phyloP scores from a whole-genome alignment of 2,888 invertebrate genomes.

The Oeneis ivallda region DNA sequence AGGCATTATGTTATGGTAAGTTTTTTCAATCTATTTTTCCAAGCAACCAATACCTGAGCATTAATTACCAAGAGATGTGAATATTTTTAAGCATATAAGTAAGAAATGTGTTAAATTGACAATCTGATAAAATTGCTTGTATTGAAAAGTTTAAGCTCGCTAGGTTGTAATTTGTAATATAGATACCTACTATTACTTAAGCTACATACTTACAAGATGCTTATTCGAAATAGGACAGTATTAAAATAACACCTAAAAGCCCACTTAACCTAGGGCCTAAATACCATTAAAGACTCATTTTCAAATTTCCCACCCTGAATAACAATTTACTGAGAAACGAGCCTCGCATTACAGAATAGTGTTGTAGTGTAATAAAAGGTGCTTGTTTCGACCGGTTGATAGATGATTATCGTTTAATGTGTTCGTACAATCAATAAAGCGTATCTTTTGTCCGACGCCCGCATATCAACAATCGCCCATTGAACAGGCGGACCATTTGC shows the following conservation, averaged over 20 bases:
- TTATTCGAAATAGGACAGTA: background rate
- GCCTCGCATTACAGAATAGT: constrained; percentile 20
- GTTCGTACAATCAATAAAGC: constrained; percentile 52
- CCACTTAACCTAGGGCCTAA: too few species aligned
- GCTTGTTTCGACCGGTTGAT: constrained; percentile 27
- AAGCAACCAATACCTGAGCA: background rate
- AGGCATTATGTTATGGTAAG: constrained; percentile 95
- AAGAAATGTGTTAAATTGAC: background rate
- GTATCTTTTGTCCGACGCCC: constrained; percentile 59
- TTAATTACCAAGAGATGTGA: too few species aligned
- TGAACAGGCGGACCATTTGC: constrained; percentile 51
- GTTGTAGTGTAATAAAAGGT: constrained; percentile 26
- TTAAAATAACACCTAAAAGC: background rate
- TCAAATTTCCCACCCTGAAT: background rate
- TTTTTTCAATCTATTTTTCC: constrained; percentile 33
- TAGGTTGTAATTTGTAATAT: background rate
- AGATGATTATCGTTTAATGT: constrained; percentile 45
- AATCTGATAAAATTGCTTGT: background rate
- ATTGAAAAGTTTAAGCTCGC: background rate
- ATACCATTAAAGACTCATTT: background rate
- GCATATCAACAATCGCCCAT: constrained; percentile 57
- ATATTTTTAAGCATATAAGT: background rate
- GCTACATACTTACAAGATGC: background rate
- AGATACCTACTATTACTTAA: too few species aligned
- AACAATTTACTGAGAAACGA: background rate